These are phyloP conservation scores for Apis laboriosa DNA, from an alignment of 1,140 invertebrate species.

Conservation along the genomic window DNA sequence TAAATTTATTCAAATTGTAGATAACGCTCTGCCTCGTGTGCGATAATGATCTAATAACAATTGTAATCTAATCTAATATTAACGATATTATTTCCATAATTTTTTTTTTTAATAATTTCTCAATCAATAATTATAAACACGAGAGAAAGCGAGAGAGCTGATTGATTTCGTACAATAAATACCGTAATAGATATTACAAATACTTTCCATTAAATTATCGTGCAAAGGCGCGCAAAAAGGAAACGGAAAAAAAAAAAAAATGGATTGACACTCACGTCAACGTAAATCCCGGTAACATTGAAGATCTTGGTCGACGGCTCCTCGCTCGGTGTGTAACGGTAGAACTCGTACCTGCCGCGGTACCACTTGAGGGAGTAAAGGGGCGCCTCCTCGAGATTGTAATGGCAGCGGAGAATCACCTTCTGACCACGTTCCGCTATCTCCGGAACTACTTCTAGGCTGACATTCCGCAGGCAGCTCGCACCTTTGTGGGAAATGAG, in stretches of 20 bases:
- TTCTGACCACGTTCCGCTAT: conserved; percentile 85
- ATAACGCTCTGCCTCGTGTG: too few species aligned
- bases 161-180: too few species aligned
- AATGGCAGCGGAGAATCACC: conserved; percentile 86
- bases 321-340: conserved; percentile 86
- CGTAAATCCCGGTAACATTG: conserved; percentile 85
- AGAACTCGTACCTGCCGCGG: conserved; percentile 87
- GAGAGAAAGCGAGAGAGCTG: too few species aligned
- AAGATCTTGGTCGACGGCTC: conserved; percentile 86
- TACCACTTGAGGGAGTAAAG: conserved; percentile 93
- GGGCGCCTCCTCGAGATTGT: conserved; percentile 86
- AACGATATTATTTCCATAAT: too few species aligned
- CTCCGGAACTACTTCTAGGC: conserved; percentile 81
- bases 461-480: conserved; percentile 80
- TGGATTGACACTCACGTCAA: conserved; percentile 85
- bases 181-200: too few species aligned
- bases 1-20: too few species aligned
- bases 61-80: too few species aligned
- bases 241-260: neutral
- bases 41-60: too few species aligned
- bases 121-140: too few species aligned
- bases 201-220: neutral
- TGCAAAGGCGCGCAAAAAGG: neutral
- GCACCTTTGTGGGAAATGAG: conserved; percentile 69
- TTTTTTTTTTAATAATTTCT: too few species aligned